Conservation (phyloP, 2,797 vertebrate species). For the Coregonus sp. region DNA sequence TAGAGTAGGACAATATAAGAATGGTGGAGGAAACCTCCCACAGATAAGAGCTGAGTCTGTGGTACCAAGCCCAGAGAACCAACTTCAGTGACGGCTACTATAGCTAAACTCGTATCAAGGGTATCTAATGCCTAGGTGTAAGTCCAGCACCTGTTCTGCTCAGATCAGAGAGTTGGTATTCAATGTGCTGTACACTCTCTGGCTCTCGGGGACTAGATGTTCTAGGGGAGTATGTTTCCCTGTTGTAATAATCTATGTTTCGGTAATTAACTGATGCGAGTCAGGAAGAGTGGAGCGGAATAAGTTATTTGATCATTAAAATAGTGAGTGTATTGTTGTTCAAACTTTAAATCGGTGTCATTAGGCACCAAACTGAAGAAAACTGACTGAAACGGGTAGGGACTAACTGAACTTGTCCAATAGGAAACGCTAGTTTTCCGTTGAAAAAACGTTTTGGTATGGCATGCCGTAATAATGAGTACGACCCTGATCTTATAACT, state of each 20-base stretch:
- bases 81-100: not conserved
- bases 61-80: not conserved
- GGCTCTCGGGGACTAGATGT: slow-evolving; percentile 4
- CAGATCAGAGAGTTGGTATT: slow-evolving; percentile 36
- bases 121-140: slow-evolving; percentile 4
- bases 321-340: slow-evolving; percentile 51
- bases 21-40: no score
- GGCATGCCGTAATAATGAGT: not conserved
- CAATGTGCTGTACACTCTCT: not conserved
- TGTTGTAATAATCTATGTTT: slow-evolving; percentile 35
- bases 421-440: not conserved
- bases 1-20: no score
- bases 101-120: not conserved
- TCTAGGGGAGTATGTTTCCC: slow-evolving; percentile 30
- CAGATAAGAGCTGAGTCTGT: no score
- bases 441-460: not conserved
- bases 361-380: slow-evolving; percentile 6
- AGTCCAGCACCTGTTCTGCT: slow-evolving; percentile 22
- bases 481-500: slow-evolving; percentile 24
- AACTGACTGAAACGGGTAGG: not conserved
- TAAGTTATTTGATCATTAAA: slow-evolving; percentile 53
- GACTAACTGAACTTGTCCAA: not conserved
- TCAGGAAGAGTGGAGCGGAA: slow-evolving; percentile 36
- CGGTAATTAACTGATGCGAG: slow-evolving; percentile 58
- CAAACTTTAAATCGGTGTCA: slow-evolving; percentile 51